These are phyloP conservation scores for Nothobranchius kuhntae DNA, from an alignment of 2,113 vertebrate species.

Conservation along the genomic window DNA sequence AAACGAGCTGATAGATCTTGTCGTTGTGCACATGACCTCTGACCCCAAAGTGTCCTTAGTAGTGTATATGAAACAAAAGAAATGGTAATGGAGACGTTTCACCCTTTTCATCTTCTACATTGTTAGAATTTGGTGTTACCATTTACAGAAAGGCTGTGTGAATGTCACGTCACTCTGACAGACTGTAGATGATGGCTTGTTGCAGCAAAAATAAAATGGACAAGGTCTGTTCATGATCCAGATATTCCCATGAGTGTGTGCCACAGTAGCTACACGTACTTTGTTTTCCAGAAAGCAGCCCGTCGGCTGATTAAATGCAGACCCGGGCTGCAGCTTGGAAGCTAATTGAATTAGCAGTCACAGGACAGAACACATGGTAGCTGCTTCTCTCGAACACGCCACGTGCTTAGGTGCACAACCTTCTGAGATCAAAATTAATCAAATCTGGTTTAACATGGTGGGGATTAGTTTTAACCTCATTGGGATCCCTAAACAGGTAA, in stretches of 20 bases:
- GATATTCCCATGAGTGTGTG: background rate
- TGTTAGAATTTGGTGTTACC: too few species aligned
- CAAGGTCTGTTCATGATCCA: slow-evolving; percentile 1
- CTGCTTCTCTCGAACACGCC: slow-evolving; percentile 11
- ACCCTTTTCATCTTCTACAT: too few species aligned
- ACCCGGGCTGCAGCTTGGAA: slow-evolving; percentile 29
- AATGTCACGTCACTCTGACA: slow-evolving; percentile 9
- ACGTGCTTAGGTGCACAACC: background rate
- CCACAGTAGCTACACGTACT: slow-evolving; percentile 9
- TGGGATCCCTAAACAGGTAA: too few species aligned
- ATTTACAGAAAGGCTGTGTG: background rate
- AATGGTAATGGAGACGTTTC: too few species aligned
- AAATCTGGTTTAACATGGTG: background rate
- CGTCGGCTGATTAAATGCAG: slow-evolving; percentile 26
- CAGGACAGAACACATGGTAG: slow-evolving; percentile 58
- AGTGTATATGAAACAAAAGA: too few species aligned
- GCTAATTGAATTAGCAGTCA: slow-evolving; percentile 71
- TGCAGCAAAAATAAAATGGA: slow-evolving; percentile 11
- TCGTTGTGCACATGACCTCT: too few species aligned
- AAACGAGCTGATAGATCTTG: too few species aligned
- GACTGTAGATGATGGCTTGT: background rate
- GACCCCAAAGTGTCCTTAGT: too few species aligned
- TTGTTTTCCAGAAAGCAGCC: slow-evolving; percentile 28
- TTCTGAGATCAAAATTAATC: too few species aligned
- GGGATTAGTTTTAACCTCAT: too few species aligned